phyloP scores from a whole-genome alignment of 1,140 invertebrate species.

The Drepana arcuata region DNA sequence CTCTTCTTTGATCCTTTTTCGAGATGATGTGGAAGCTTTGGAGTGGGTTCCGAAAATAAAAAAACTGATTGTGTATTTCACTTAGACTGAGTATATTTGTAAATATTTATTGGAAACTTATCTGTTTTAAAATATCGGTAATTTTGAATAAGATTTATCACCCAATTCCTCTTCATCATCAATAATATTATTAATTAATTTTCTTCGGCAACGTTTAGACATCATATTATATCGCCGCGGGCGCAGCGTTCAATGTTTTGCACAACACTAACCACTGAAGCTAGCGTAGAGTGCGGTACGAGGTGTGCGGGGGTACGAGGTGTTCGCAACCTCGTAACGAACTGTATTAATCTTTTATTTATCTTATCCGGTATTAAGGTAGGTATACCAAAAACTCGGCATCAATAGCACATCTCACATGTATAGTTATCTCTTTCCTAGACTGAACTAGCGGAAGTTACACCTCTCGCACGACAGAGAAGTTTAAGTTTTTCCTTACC shows the following conservation, averaged over 20 bases:
- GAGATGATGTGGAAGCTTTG: slow-evolving; percentile 1
- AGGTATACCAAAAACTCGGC: slow-evolving; percentile 3
- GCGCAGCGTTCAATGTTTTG: not conserved
- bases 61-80: not conserved
- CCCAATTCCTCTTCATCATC: not conserved
- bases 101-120: no score
- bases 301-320: slow-evolving; percentile 9
- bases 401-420: slow-evolving; percentile 9
- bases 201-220: not conserved
- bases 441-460: slow-evolving; percentile 9
- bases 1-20: slow-evolving; percentile 11
- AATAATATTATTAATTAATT: not conserved
- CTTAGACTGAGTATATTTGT: not conserved
- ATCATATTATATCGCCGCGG: not conserved
- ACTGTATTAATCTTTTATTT: slow-evolving; percentile 10
- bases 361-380: slow-evolving; percentile 10
- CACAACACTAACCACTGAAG: slow-evolving; percentile 10
- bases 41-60: slow-evolving; percentile 6
- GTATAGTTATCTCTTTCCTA: slow-evolving; percentile 14
- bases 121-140: not conserved
- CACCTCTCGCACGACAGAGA: slow-evolving; percentile 12
- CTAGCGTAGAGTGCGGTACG: slow-evolving; percentile 11
- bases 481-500: slow-evolving; percentile 8
- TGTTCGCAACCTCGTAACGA: slow-evolving; percentile 9
- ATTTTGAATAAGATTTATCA: not conserved